Evolutionary conservation across 2,888 invertebrate genomes (phyloP).

Genomic region (Drosophila incognita): DNA sequence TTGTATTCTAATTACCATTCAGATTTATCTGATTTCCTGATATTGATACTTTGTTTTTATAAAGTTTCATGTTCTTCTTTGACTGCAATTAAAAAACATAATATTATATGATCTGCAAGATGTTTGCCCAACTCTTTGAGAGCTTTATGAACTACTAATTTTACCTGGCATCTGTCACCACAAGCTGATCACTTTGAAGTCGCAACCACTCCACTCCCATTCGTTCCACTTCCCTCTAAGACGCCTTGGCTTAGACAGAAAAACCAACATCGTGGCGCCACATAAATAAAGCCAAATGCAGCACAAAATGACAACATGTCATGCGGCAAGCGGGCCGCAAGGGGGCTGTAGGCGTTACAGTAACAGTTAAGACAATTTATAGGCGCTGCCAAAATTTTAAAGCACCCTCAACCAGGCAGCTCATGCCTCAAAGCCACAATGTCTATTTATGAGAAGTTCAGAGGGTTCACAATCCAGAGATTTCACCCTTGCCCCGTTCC

Average conservation of each 20-base stretch:
- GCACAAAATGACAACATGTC: constrained; percentile 69
- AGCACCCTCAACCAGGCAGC: not conserved
- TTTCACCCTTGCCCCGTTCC: constrained; percentile 19
- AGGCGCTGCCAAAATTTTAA: constrained; percentile 35
- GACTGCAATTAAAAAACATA: not conserved
- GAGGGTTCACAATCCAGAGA: constrained; percentile 1
- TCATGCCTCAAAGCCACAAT: constrained; percentile 13
- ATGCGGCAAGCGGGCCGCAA: constrained; percentile 12
- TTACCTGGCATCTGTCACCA: constrained; percentile 12
- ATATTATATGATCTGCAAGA: not conserved
- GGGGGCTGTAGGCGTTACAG: constrained; percentile 32
- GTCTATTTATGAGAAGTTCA: constrained; percentile 13
- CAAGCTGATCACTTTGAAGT: constrained; percentile 31
- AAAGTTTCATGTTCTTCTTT: not conserved
- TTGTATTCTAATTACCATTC: not conserved
- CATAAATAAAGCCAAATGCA: constrained; percentile 75
- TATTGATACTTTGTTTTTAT: not conserved
- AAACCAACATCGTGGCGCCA: constrained; percentile 71
- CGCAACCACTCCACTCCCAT: too few species aligned
- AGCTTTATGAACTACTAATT: not conserved
- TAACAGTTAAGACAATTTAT: constrained; percentile 49
- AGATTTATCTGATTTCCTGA: not conserved
- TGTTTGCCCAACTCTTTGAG: not conserved
- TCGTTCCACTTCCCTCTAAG: not conserved
- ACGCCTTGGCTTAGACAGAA: constrained; percentile 16